Percentiles rank a stretch among this genome's conserved stretches.
These are phyloP conservation scores for Procavia capensis DNA, from an alignment of 2,113 vertebrate species.

Conservation along the genomic window DNA sequence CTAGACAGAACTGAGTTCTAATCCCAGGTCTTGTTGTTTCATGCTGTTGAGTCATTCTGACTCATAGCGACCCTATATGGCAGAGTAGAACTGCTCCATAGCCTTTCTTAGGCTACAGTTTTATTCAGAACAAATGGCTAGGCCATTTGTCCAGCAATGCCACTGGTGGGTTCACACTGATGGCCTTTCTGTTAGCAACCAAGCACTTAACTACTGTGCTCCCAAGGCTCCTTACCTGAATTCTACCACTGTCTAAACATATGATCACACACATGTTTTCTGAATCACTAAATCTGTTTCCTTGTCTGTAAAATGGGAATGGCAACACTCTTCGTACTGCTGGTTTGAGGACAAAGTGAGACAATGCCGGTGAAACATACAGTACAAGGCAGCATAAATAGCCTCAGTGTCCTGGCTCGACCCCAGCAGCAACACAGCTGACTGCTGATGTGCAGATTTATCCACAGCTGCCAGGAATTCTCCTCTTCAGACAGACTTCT, in stretches of 20 bases:
- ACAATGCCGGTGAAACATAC: neutral
- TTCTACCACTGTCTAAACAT: neutral
- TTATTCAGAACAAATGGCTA: too few relatives aligned
- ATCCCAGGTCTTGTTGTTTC: neutral
- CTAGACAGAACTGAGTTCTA: neutral
- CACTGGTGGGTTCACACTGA: too few relatives aligned
- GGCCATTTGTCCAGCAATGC: too few relatives aligned
- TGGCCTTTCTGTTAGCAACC: too few relatives aligned
- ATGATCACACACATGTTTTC: neutral
- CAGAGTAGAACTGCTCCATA: too few relatives aligned
- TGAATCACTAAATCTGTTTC: neutral
- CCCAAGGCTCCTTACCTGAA: neutral
- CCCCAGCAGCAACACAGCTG: neutral
- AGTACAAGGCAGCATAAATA: neutral
- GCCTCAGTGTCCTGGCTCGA: neutral
- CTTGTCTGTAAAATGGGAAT: neutral
- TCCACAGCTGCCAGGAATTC: conserved; percentile 35
- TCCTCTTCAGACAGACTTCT: neutral
- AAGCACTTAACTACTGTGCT: too few relatives aligned
- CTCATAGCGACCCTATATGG: too few relatives aligned
- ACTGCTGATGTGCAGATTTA: conserved; percentile 2
- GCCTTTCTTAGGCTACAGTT: too few relatives aligned
- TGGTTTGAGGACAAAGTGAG: neutral
- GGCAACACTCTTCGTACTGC: neutral
- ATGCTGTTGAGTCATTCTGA: too few relatives aligned